Percentiles rank a stretch among this genome's conserved stretches.
Evolutionary conservation across 2,797 vertebrate genomes (phyloP).

Genomic region (Antennarius maculatus): DNA sequence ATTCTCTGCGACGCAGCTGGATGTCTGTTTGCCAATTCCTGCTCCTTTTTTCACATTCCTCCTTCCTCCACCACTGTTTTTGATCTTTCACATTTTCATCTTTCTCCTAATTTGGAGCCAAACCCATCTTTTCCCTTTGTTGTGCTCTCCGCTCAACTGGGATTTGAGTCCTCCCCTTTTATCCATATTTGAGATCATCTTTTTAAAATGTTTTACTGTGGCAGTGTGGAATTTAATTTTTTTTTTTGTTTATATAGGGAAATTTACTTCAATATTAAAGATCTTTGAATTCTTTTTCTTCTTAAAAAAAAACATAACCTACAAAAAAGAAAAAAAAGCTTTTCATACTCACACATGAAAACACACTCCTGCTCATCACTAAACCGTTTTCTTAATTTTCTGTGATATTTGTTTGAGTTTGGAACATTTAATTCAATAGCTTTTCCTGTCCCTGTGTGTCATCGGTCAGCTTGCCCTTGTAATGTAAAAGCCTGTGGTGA

Average conservation of each 20-base stretch:
- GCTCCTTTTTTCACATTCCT: slow-evolving; percentile 40
- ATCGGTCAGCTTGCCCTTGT: slow-evolving; percentile 33
- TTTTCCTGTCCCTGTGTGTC: slow-evolving; percentile 36
- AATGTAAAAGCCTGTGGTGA: slow-evolving; percentile 41
- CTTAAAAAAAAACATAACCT: not conserved
- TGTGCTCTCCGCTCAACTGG: slow-evolving; percentile 44
- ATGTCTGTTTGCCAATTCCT: slow-evolving; percentile 52
- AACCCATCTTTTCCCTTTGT: slow-evolving; percentile 47
- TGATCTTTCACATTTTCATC: slow-evolving; percentile 64
- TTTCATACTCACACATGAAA: not conserved
- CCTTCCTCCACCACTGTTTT: slow-evolving; percentile 36
- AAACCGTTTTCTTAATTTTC: too few relatives aligned
- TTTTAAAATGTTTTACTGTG: slow-evolving; percentile 1
- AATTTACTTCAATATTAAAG: too few relatives aligned
- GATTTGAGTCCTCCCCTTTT: slow-evolving; percentile 36
- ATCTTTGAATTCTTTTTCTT: not conserved
- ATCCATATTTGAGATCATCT: slow-evolving; percentile 40
- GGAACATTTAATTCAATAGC: slow-evolving; percentile 46
- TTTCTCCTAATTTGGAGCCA: slow-evolving; percentile 59
- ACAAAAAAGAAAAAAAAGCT: not conserved
- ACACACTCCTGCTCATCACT: slow-evolving; percentile 1
- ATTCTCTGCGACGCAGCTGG: slow-evolving; percentile 61
- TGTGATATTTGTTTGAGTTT: slow-evolving; percentile 7
- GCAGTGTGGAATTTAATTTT: slow-evolving; percentile 8
- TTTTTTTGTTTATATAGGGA: too few relatives aligned